Conservation (phyloP, 1,140 invertebrate genomes). For the Sarcophaga peregrina region DNA sequence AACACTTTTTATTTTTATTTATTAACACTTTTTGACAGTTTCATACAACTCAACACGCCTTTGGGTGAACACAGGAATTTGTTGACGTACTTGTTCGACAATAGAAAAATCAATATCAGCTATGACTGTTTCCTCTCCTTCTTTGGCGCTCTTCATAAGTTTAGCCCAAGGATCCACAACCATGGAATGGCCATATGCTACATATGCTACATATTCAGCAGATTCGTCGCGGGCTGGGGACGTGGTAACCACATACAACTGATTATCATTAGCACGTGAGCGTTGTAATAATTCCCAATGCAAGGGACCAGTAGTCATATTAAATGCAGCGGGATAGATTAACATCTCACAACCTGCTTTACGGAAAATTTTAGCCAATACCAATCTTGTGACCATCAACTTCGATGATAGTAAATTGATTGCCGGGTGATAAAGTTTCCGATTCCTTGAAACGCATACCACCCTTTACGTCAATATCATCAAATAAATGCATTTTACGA, state of each 20-base stretch:
- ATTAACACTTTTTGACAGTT: slow-evolving; percentile 63
- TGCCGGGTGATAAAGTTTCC: slow-evolving; percentile 81
- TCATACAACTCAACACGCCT: slow-evolving; percentile 85
- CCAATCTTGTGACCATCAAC: slow-evolving; percentile 84
- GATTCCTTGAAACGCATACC: slow-evolving; percentile 95
- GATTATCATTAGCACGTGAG: slow-evolving; percentile 85
- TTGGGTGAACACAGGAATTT: slow-evolving; percentile 84
- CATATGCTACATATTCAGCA: slow-evolving; percentile 85
- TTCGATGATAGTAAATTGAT: slow-evolving; percentile 80
- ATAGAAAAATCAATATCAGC: slow-evolving; percentile 80
- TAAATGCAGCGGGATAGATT: slow-evolving; percentile 94
- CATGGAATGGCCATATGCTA: slow-evolving; percentile 89
- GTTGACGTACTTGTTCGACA: slow-evolving; percentile 80
- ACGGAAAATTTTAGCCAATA: slow-evolving; percentile 85
- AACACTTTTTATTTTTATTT: not conserved
- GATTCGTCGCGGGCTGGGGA: slow-evolving; percentile 81
- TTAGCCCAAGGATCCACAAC: slow-evolving; percentile 90
- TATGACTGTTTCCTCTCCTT: slow-evolving; percentile 78
- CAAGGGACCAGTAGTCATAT: slow-evolving; percentile 92
- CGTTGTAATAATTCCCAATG: slow-evolving; percentile 91
- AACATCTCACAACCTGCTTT: slow-evolving; percentile 85
- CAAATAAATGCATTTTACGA: slow-evolving; percentile 92
- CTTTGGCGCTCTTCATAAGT: slow-evolving; percentile 77
- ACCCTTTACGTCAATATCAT: slow-evolving; percentile 93
- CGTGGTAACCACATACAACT: slow-evolving; percentile 79